Evolutionary conservation across 2,888 invertebrate genomes (phyloP).

Genomic region (Leptopilina myrica): DNA sequence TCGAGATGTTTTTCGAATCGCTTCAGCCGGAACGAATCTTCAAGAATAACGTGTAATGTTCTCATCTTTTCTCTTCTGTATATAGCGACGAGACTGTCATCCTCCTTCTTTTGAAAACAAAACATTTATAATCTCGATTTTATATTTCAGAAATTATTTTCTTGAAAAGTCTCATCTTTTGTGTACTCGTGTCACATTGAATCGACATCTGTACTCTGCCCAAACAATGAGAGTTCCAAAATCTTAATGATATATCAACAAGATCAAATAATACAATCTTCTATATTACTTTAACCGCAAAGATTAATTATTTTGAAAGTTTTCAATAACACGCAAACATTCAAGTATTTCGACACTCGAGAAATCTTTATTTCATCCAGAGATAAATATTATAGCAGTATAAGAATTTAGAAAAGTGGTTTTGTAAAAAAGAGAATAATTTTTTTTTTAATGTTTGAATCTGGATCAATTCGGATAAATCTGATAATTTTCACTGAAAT

Average conservation of each 20-base stretch:
- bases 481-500: too few species aligned
- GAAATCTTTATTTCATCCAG: background rate
- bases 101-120: background rate
- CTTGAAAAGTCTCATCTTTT: background rate
- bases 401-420: too few species aligned
- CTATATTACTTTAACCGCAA: background rate
- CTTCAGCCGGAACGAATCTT: slow-evolving; percentile 25
- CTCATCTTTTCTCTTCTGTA: slow-evolving; percentile 18
- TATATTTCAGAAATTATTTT: background rate
- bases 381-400: too few species aligned
- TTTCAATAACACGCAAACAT: too few species aligned
- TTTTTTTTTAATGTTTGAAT: too few species aligned
- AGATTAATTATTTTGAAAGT: background rate
- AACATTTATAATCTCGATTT: background rate
- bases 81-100: background rate
- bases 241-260: slow-evolving; percentile 7
- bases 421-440: too few species aligned
- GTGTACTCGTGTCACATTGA: slow-evolving; percentile 1
- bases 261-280: slow-evolving; percentile 13
- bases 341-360: background rate
- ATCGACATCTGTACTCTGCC: background rate
- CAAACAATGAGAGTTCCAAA: background rate
- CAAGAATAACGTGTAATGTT: slow-evolving; percentile 27
- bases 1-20: slow-evolving; percentile 16
- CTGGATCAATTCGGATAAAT: too few species aligned